phyloP scores from a whole-genome alignment of 2,888 invertebrate genomes.

The Caenorhabditis sp. region DNA sequence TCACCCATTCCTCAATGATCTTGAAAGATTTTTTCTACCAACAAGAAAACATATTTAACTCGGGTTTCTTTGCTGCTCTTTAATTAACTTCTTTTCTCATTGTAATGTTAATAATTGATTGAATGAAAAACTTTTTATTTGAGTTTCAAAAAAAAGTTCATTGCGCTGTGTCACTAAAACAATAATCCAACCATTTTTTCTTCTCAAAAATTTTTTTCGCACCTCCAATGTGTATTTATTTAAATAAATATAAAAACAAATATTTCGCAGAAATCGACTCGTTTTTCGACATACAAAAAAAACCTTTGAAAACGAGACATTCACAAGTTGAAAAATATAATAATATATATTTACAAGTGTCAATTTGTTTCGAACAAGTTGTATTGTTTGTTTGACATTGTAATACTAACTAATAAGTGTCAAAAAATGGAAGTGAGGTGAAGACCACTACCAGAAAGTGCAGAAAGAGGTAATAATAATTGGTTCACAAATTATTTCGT shows the following conservation, averaged over 20 bases:
- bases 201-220: slow-evolving; percentile 3
- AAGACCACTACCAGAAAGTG: not conserved
- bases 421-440: not conserved
- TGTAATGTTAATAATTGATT: not conserved
- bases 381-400: not conserved
- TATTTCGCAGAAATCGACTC: slow-evolving; percentile 2
- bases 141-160: not conserved
- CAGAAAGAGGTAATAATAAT: not conserved
- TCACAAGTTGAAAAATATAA: no score
- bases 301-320: not conserved
- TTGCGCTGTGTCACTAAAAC: slow-evolving; percentile 5
- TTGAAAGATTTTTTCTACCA: not conserved
- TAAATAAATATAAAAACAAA: slow-evolving; percentile 13
- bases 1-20: not conserved
- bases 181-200: slow-evolving; percentile 3
- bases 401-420: not conserved
- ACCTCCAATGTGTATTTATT: slow-evolving; percentile 10
- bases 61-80: not conserved
- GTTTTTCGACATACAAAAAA: not conserved
- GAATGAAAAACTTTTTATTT: not conserved
- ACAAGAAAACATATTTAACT: not conserved
- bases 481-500: not conserved
- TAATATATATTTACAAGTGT: not conserved
- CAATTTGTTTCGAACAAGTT: not conserved
- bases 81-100: not conserved